Base-by-base conservation (phyloP, 2,113 vertebrate genomes). In the Anguilla rostrata region DNA sequence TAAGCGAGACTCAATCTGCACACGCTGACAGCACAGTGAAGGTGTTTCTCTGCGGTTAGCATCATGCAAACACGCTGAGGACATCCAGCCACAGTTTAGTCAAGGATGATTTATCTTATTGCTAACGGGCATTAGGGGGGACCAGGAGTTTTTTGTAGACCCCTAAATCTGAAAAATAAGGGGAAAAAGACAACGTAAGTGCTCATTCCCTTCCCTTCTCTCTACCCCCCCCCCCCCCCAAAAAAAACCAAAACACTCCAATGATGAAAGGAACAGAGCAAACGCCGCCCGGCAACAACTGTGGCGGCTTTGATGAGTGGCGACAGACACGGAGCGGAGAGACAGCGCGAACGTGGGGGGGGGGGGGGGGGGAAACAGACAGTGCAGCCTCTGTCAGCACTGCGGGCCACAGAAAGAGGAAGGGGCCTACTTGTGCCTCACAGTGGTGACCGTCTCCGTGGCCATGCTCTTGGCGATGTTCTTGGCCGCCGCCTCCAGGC, bases 371-470 rank as follows among this genome's bases (percentile, higher is more conserved):
- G 66, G 26, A 34, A n/a, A 75, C 26, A 53, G 57, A 66, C 60
- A 75, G 34, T 29, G n/a, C n/a, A 11, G 71, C 7, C 0, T 40
- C n/a, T 84, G 46, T 71, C 39, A 9, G 7, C 2, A 83, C 16
- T 39, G 34, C 43, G 22, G 49, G n/a, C 5, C 2, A 79, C 9
- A 14, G 14, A 29, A 85, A 3, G 49, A 16, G 29, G 39, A 15
- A 78, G 18, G 34, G n/a, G 96, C 98, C 94, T 95, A 99, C 98
- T 99, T 99, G 86, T 98, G 91, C 91, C 96, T 97, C 22, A 99
- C 96, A 0, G 97, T 99, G 88, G 96, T 97, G 80, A 99, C 97
- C 0, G 98, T 99, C 92, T 99, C 98, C 18, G 96, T 91, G 39
- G 98, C 97, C 84, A 99, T 98, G 87, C 94, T 99, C 79, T 94